These are phyloP conservation scores for Bujurquina vittata DNA, from an alignment of 2,113 vertebrate genomes.

Conservation along the genomic window DNA sequence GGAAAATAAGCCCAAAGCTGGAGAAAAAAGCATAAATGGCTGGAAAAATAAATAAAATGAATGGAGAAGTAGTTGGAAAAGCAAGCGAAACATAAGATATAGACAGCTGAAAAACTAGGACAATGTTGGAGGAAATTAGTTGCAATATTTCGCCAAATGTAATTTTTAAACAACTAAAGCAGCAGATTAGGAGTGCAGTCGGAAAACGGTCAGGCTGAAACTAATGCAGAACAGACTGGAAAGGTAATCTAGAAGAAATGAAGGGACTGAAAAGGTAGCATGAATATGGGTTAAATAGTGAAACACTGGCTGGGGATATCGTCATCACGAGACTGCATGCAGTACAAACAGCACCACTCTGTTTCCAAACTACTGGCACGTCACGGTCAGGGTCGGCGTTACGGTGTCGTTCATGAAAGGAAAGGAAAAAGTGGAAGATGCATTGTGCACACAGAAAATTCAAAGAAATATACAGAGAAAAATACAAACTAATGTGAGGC, in stretches of 20 bases:
- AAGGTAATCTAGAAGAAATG: too few species aligned
- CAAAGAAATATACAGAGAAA: too few species aligned
- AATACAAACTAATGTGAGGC: neutral
- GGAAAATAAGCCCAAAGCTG: neutral
- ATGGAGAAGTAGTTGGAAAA: neutral
- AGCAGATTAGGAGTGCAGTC: too few species aligned
- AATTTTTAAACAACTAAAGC: neutral
- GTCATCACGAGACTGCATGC: neutral
- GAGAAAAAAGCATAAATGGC: neutral
- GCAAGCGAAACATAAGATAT: neutral
- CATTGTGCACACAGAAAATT: neutral
- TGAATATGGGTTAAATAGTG: neutral
- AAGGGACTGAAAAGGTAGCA: neutral
- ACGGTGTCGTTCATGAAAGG: neutral
- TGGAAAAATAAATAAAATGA: neutral
- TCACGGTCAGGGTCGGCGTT: neutral
- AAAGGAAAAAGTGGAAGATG: neutral
- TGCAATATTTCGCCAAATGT: neutral
- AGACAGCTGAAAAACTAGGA: neutral
- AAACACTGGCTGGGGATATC: neutral
- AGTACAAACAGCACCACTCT: neutral
- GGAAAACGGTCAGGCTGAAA: neutral
- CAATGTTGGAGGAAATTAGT: neutral
- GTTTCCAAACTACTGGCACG: neutral
- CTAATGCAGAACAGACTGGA: neutral